Conservation (phyloP, 2,888 invertebrate species). For the Chloroclystis v-ata region DNA sequence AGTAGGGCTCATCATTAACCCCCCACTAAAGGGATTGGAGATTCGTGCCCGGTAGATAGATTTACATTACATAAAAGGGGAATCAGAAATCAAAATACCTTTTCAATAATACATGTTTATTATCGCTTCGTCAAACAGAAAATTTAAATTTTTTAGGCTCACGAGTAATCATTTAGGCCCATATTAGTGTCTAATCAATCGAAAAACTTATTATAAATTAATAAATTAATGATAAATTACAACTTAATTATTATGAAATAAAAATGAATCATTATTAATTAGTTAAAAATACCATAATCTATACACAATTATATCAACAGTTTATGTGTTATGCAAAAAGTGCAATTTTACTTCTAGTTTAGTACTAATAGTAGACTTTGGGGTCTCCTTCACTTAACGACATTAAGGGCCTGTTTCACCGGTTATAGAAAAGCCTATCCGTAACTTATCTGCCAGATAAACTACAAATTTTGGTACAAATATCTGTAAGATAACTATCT, state of each 20-base stretch:
- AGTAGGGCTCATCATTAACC: too few species aligned
- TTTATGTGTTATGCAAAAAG: slow-evolving; percentile 71
- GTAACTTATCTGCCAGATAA: too few species aligned
- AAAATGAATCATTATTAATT: slow-evolving; percentile 43
- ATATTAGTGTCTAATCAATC: slow-evolving; percentile 19
- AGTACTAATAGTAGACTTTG: slow-evolving; percentile 23
- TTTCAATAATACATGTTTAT: slow-evolving; percentile 66
- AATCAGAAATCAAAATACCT: too few species aligned
- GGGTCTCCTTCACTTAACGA: slow-evolving; percentile 1
- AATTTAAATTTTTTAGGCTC: slow-evolving; percentile 36
- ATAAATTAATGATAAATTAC: slow-evolving; percentile 29
- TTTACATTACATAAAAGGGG: too few species aligned
- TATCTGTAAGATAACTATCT: too few species aligned
- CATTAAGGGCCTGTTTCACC: too few species aligned
- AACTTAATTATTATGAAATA: slow-evolving; percentile 33
- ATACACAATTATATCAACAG: slow-evolving; percentile 70
- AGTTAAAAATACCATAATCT: slow-evolving; percentile 59
- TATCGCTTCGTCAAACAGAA: slow-evolving; percentile 64
- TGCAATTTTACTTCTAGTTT: slow-evolving; percentile 53
- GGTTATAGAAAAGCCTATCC: too few species aligned
- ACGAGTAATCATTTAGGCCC: slow-evolving; percentile 32
- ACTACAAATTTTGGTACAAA: too few species aligned
- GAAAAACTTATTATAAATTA: slow-evolving; percentile 22
- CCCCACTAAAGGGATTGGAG: too few species aligned
- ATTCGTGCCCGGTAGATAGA: too few species aligned